Evolutionary conservation across 2,797 vertebrate species (phyloP).

Genomic region (Catamblyrhynchus diadema): DNA sequence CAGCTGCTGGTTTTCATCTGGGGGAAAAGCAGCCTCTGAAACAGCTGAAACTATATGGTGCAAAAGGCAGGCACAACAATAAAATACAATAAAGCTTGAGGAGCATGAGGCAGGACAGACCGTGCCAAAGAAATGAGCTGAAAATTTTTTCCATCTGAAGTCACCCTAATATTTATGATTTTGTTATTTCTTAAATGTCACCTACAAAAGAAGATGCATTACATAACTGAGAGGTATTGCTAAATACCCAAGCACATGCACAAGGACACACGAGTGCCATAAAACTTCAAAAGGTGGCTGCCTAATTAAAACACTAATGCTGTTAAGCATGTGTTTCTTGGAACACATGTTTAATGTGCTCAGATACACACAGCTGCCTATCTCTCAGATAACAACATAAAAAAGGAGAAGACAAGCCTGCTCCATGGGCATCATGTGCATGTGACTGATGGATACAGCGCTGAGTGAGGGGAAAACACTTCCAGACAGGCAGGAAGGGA

Average conservation of each 20-base stretch:
- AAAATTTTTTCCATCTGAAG: background rate
- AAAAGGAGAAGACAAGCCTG: background rate
- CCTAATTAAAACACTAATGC: background rate
- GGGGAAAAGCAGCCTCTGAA: background rate
- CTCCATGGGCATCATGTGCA: background rate
- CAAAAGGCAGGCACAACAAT: background rate
- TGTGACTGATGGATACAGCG: background rate
- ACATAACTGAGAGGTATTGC: background rate
- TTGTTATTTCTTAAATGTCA: background rate
- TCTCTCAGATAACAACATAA: background rate
- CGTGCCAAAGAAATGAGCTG: rapidly evolving
- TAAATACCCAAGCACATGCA: background rate
- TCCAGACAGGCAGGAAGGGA: background rate
- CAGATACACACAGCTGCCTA: background rate
- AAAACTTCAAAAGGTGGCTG: background rate
- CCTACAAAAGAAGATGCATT: background rate
- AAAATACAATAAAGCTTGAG: background rate
- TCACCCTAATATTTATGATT: background rate
- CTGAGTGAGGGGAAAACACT: background rate
- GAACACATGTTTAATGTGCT: background rate
- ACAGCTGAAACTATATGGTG: background rate
- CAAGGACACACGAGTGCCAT: background rate
- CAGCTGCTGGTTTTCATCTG: background rate
- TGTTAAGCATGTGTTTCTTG: background rate
- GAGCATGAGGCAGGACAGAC: background rate